Conservation (phyloP, 2,888 invertebrate genomes). For the Drosophila mercatorum region DNA sequence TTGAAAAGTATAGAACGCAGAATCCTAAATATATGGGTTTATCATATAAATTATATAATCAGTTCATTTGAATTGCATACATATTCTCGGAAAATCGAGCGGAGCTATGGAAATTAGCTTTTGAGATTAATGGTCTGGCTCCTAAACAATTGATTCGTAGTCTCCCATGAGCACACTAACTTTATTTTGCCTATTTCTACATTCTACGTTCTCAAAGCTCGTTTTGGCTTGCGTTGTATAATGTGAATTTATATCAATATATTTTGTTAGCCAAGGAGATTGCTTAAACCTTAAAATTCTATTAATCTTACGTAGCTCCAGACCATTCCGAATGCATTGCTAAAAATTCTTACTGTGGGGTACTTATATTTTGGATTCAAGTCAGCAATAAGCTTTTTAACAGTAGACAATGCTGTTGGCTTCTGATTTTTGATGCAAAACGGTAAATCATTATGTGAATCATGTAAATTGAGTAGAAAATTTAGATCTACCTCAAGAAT, state of each 20-base stretch:
- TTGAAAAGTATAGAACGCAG: background rate
- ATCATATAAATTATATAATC: background rate
- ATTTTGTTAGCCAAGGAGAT: background rate
- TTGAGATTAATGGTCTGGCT: background rate
- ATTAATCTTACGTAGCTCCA: background rate
- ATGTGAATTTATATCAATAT: background rate
- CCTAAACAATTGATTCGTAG: background rate
- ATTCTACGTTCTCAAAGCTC: slow-evolving; percentile 1
- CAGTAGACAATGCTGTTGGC: background rate
- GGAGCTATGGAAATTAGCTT: background rate
- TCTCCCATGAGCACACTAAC: background rate
- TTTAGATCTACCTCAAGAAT: background rate
- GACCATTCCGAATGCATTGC: background rate
- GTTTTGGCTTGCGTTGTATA: background rate
- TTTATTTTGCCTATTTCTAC: background rate
- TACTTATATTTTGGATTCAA: background rate
- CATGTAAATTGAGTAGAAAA: background rate
- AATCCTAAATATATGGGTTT: background rate
- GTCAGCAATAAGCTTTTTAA: background rate
- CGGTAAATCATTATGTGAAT: background rate
- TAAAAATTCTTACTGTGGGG: background rate
- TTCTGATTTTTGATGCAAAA: background rate
- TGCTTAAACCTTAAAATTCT: background rate
- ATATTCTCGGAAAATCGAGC: background rate
- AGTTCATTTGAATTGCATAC: background rate